Conservation (phyloP, 2,113 vertebrate genomes). For the Hoplias malabaricus region DNA sequence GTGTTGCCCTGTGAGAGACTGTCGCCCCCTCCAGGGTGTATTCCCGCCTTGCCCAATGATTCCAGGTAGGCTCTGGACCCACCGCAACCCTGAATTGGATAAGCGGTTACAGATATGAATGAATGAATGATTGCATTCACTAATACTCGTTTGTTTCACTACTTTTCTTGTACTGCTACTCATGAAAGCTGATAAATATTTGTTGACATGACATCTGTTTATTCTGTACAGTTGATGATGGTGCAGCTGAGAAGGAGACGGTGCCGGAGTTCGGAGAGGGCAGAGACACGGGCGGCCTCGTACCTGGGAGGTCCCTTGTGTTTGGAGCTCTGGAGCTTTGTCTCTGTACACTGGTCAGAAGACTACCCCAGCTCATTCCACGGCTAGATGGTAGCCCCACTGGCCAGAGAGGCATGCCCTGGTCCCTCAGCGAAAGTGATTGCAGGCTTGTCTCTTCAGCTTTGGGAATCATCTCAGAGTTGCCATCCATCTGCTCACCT, state of each 20-base stretch:
- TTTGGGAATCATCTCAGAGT: slow-evolving; percentile 84
- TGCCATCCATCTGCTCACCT: slow-evolving; percentile 90
- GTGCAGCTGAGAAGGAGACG: slow-evolving; percentile 95
- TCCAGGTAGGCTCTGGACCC: too few relatives aligned
- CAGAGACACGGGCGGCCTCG: slow-evolving; percentile 88
- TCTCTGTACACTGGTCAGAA: slow-evolving; percentile 88
- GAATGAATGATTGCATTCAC: too few relatives aligned
- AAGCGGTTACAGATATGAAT: too few relatives aligned
- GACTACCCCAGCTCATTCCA: slow-evolving; percentile 88
- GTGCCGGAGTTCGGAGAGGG: slow-evolving; percentile 93
- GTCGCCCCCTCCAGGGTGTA: too few relatives aligned
- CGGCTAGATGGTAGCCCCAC: slow-evolving; percentile 78
- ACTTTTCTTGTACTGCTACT: too few relatives aligned
- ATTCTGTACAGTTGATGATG: slow-evolving; percentile 84
- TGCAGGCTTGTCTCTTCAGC: slow-evolving; percentile 80
- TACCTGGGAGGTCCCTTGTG: slow-evolving; percentile 90
- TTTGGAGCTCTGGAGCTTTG: slow-evolving; percentile 87
- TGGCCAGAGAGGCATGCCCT: slow-evolving; percentile 69
- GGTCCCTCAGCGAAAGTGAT: slow-evolving; percentile 76
- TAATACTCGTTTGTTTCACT: too few relatives aligned
- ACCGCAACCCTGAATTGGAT: too few relatives aligned
- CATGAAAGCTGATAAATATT: too few relatives aligned
- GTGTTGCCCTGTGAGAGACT: too few relatives aligned
- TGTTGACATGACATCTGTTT: not conserved
- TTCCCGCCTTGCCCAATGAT: too few relatives aligned